These are phyloP conservation scores for Thryonomys swinderianus DNA, from an alignment of 2,113 vertebrate species.

Conservation along the genomic window DNA sequence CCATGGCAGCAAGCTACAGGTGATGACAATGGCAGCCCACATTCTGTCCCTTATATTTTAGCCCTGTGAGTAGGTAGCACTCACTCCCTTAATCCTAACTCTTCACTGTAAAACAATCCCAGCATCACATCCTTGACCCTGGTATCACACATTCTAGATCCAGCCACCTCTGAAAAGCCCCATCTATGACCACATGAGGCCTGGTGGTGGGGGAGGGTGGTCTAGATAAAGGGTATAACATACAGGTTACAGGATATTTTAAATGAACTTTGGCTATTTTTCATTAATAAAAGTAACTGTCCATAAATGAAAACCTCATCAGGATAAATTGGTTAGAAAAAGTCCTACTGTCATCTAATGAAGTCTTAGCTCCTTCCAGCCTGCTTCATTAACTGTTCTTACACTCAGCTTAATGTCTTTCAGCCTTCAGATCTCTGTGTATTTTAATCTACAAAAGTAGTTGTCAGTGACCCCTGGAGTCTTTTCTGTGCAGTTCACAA, in stretches of 20 bases:
- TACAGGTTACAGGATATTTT: not conserved
- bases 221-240: not conserved
- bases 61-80: not conserved
- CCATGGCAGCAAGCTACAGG: not conserved
- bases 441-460: not conserved
- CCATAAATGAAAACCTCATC: not conserved
- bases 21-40: not conserved
- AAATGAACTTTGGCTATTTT: not conserved
- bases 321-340: not conserved
- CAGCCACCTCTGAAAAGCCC: not conserved
- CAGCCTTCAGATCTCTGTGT: not conserved
- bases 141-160: not conserved
- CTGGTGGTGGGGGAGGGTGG: not conserved
- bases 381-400: not conserved
- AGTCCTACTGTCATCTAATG: not conserved
- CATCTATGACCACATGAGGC: not conserved
- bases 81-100: not conserved
- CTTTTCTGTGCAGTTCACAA: not conserved
- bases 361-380: not conserved
- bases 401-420: not conserved
- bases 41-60: not conserved
- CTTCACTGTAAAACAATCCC: no score
- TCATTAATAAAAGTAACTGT: not conserved
- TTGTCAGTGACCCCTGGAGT: not conserved
- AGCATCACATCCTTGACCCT: not conserved